Percentiles rank a stretch among this genome's conserved stretches.
Conservation (phyloP, 2,797 vertebrate species). For the Hippocampus kuda region DNA sequence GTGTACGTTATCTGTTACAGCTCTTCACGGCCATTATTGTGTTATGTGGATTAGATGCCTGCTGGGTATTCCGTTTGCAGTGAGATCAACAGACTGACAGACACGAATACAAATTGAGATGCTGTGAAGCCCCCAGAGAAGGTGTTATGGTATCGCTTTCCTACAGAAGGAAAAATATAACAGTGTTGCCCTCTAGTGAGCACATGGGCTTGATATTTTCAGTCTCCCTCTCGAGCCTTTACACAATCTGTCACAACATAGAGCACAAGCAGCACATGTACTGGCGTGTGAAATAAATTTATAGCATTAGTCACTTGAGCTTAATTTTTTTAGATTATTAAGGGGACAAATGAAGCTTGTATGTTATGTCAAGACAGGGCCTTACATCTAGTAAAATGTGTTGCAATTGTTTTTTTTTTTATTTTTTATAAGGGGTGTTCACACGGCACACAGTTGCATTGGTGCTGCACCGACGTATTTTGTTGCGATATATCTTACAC, state of each 20-base stretch:
- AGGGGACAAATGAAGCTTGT: background rate
- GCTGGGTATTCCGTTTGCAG: slow-evolving; percentile 9
- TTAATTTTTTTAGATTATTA: background rate
- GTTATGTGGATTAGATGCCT: slow-evolving; percentile 17
- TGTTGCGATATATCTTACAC: no score
- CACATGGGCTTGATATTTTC: background rate
- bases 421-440: no score
- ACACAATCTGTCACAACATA: no score
- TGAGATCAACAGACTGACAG: slow-evolving; percentile 7
- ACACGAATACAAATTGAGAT: slow-evolving; percentile 3
- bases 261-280: no score
- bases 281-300: no score
- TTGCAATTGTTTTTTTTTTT: no score
- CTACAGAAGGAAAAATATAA: background rate
- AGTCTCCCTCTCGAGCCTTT: no score
- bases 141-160: background rate
- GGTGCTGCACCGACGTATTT: no score
- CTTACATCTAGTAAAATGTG: no score
- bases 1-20: slow-evolving; percentile 12
- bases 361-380: background rate
- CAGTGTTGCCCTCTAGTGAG: slow-evolving; percentile 34
- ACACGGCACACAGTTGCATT: no score
- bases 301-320: no score
- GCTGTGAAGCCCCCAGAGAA: background rate
- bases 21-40: slow-evolving; percentile 10